phyloP scores from a whole-genome alignment of 1,140 invertebrate genomes.

The Berghia stephanieae region DNA sequence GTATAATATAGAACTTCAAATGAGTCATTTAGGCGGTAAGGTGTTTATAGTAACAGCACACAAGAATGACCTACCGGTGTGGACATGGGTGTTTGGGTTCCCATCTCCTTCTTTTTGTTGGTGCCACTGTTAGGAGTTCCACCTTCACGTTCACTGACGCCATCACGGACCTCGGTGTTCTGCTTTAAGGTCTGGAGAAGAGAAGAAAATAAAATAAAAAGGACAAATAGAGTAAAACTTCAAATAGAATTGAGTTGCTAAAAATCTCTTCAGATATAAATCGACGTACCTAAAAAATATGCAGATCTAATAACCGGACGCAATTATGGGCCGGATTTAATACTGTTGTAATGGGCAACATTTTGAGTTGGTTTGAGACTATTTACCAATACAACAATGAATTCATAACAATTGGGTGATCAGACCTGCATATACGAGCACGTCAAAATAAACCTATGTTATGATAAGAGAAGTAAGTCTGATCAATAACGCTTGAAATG shows the following conservation, averaged over 20 bases:
- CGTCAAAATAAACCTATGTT: no score
- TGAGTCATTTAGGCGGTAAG: neutral
- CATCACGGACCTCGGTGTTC: slow-evolving; percentile 83
- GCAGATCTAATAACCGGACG: no score
- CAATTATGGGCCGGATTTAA: no score
- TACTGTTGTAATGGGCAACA: no score
- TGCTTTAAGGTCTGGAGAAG: slow-evolving; percentile 87
- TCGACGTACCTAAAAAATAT: no score
- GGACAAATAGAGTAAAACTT: neutral
- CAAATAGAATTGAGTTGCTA: neutral
- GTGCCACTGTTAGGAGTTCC: slow-evolving; percentile 14
- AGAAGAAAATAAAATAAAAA: slow-evolving; percentile 27
- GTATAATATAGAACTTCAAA: neutral
- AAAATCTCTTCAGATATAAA: no score
- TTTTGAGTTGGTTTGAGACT: no score
- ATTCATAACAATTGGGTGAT: no score
- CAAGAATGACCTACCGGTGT: slow-evolving; percentile 49
- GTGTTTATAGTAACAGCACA: neutral
- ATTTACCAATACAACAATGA: no score
- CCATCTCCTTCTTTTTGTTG: slow-evolving; percentile 72
- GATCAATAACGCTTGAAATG: no score
- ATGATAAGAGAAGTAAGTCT: no score
- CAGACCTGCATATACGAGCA: no score
- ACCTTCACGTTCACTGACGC: slow-evolving; percentile 51
- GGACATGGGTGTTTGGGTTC: slow-evolving; percentile 74